phyloP scores from a whole-genome alignment of 2,797 vertebrate genomes.

The Urophycis tenuis region DNA sequence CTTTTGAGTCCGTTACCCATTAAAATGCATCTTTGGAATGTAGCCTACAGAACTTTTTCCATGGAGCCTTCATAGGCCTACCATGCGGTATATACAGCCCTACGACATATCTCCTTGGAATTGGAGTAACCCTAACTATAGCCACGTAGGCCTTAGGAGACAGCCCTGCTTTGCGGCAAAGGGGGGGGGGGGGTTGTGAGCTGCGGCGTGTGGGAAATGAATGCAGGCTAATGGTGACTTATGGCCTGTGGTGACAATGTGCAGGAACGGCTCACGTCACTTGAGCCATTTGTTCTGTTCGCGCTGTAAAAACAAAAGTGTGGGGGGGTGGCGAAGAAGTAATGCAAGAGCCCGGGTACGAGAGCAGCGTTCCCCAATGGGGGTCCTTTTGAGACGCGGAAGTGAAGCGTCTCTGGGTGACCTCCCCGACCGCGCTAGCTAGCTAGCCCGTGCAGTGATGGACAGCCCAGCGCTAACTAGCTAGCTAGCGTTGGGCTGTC shows the following conservation, averaged over 20 bases:
- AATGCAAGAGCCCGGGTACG: constrained; percentile 69
- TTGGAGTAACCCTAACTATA: too few species aligned
- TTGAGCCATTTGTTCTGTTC: constrained; percentile 90
- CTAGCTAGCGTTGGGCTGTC: too few species aligned
- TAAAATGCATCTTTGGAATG: neutral
- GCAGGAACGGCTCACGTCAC: constrained; percentile 86
- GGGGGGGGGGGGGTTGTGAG: neutral
- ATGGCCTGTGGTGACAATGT: constrained; percentile 95
- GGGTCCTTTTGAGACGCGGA: constrained; percentile 45
- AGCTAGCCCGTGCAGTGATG: too few species aligned
- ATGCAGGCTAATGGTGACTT: constrained; percentile 80
- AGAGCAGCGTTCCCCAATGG: constrained; percentile 71
- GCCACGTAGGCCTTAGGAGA: neutral
- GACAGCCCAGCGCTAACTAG: constrained; percentile 79
- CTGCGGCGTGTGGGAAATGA: constrained; percentile 75
- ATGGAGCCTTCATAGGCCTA: neutral
- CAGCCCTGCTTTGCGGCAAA: neutral
- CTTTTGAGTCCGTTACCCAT: neutral
- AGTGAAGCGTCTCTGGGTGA: constrained; percentile 77
- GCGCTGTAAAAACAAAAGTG: constrained; percentile 89
- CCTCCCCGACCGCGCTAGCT: constrained; percentile 79
- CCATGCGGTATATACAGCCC: neutral
- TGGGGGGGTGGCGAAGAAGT: constrained; percentile 87
- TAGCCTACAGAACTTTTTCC: neutral
- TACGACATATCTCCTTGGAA: neutral